Percentiles rank a stretch among this genome's conserved stretches.
Conservation (phyloP, 2,888 invertebrate species). For the Eupithecia subumbrata region DNA sequence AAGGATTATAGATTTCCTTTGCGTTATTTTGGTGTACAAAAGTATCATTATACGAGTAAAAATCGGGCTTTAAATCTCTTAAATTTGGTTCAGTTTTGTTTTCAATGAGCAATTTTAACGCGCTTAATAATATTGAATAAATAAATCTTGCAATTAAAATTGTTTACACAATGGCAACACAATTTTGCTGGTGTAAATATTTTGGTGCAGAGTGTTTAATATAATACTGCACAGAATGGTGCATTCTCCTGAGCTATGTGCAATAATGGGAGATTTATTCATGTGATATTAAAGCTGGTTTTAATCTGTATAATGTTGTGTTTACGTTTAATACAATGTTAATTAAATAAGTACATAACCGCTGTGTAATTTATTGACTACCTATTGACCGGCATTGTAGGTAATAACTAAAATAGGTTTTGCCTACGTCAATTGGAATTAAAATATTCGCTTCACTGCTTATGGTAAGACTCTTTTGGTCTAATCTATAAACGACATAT, state of each 20-base stretch:
- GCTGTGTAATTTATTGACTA: neutral
- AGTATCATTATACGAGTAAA: neutral
- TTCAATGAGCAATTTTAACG: slow-evolving; percentile 20
- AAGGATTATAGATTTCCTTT: slow-evolving; percentile 3
- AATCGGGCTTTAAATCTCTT: neutral
- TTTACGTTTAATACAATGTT: slow-evolving; percentile 5
- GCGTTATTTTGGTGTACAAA: neutral
- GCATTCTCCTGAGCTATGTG: slow-evolving; percentile 11
- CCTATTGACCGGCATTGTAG: neutral
- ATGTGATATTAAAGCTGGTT: neutral
- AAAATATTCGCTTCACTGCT: neutral
- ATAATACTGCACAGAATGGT: slow-evolving; percentile 3
- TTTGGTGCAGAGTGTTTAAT: slow-evolving; percentile 9
- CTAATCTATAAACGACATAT: neutral
- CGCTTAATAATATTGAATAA: neutral
- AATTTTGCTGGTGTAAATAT: slow-evolving; percentile 1
- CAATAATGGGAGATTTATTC: slow-evolving; percentile 25
- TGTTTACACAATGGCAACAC: slow-evolving; percentile 3
- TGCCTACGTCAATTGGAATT: neutral
- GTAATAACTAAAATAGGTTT: neutral
- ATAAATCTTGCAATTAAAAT: slow-evolving; percentile 14
- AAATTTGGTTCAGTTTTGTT: neutral
- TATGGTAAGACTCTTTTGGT: neutral
- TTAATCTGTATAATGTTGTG: slow-evolving; percentile 8
- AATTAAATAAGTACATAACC: slow-evolving; percentile 4